A percentile compares a stretch with the other conserved stretches of the same genome.
These are phyloP conservation scores for Corvus hawaiiensis DNA, from an alignment of 2,113 vertebrate species.

Conservation along the genomic window DNA sequence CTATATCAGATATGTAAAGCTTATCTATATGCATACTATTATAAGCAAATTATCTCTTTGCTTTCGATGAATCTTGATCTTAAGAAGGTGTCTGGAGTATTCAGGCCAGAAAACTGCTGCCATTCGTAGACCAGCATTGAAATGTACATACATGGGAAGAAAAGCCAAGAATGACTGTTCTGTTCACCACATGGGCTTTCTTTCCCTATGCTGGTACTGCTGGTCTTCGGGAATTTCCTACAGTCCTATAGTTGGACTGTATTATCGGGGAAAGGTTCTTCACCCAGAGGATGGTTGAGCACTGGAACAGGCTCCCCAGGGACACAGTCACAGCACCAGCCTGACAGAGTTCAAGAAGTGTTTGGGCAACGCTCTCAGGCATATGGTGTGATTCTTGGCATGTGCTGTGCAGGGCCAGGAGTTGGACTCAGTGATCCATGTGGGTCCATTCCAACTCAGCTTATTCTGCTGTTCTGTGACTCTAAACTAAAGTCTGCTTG, in stretches of 20 bases:
- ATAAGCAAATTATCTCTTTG: not conserved
- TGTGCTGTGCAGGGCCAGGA: not conserved
- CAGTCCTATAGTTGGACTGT: not conserved
- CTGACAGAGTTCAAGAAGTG: not conserved
- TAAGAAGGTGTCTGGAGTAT: not conserved
- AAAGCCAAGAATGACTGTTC: not conserved
- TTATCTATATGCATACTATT: not conserved
- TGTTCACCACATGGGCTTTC: not conserved
- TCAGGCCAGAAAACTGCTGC: not conserved
- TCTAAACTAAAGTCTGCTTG: not conserved
- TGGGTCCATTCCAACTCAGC: not conserved
- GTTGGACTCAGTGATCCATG: not conserved
- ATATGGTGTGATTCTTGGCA: not conserved
- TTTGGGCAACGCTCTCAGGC: not conserved
- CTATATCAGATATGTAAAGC: not conserved
- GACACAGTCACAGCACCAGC: not conserved
- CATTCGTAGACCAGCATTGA: not conserved
- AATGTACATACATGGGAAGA: not conserved
- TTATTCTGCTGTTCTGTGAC: not conserved
- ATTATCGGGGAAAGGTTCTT: not conserved
- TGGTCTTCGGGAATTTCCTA: not conserved
- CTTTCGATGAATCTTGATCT: not conserved
- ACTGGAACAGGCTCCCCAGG: not conserved
- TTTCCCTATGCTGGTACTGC: not conserved
- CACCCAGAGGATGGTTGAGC: not conserved